Evolutionary conservation across 1,140 invertebrate species (phyloP), one percentile per base, ranked within the genome.

Genomic region (Stenopsyche tienmushanensis): DNA sequence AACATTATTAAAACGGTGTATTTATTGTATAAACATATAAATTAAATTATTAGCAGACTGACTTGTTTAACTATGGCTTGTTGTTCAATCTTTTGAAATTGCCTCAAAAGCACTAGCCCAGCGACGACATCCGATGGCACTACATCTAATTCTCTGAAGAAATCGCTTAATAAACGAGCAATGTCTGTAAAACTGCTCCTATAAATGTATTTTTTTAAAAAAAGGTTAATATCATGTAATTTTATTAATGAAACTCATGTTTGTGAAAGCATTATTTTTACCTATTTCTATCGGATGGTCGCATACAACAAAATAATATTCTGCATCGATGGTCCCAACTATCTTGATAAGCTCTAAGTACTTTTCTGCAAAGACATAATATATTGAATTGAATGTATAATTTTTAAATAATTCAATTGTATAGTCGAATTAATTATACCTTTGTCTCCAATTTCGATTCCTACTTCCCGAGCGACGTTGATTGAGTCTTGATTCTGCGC

Each of bases 51-150:
- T 34, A 52, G n/a, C 53, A 47, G 55, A 67, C 66, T 75, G 73
- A 89, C 87, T 79, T 91, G 87, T 69, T 90, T 86, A 1, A 95
- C 87, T 66, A 92, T 90, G 7, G 86, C 81, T 76, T 90, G 87
- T 52, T 89, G 83, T 73, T 92, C 88, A 49, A 91, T 81, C 71
- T 91, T 92, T 77, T 96, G 93, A 67, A 91, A 89, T 72, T 90
- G 89, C 34, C 92, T 78, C 13, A 95, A 80, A 13, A 96, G 77
- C 0, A 95, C 88, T 18, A 96, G 77, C 3, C 93, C 93, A 9
- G 92, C 93, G 1, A 95, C 84, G 1, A 96, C 91, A 78, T 96
- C 93, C 24, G 92, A 93, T 1, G 92, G 92, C 1, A 95, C 93
- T n/a, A 96, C 91, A 78, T 96, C 93, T 58, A 96, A 73, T 76